A percentile compares a stretch with the other conserved stretches of the same genome.
Conservation (phyloP, 2,888 invertebrate genomes). For the Ditula angustiorana region DNA sequence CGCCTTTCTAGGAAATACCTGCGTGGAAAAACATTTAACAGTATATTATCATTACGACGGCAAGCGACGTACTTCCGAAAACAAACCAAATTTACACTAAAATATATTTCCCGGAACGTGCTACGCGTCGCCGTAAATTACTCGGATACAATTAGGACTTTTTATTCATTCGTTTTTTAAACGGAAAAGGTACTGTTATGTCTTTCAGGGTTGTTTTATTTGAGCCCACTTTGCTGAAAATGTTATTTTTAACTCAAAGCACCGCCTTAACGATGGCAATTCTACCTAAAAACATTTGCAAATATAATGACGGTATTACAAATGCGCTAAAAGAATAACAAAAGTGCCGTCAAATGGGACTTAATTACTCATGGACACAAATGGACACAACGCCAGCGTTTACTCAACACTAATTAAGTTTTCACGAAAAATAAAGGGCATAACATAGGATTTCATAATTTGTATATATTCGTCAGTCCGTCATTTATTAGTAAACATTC, state of each 20-base stretch:
- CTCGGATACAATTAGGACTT: slow-evolving; percentile 29
- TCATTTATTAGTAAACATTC: background rate
- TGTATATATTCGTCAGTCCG: background rate
- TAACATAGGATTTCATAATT: slow-evolving; percentile 11
- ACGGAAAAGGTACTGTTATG: slow-evolving; percentile 5
- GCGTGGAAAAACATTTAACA: slow-evolving; percentile 20
- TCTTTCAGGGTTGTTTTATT: slow-evolving; percentile 6
- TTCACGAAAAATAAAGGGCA: slow-evolving; percentile 16
- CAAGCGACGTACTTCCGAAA: slow-evolving; percentile 24
- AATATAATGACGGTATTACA: background rate
- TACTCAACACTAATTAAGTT: slow-evolving; percentile 16
- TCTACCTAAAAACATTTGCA: background rate
- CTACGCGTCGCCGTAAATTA: slow-evolving; percentile 26
- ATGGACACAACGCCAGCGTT: slow-evolving; percentile 7
- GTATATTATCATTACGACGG: slow-evolving; percentile 27
- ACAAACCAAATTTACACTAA: slow-evolving; percentile 24
- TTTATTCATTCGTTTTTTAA: slow-evolving; percentile 17
- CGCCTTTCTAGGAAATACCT: slow-evolving; percentile 1
- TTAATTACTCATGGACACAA: slow-evolving; percentile 26
- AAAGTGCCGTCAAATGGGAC: slow-evolving; percentile 13
- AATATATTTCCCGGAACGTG: slow-evolving; percentile 22
- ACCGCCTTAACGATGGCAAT: background rate
- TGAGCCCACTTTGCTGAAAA: background rate
- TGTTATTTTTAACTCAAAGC: background rate
- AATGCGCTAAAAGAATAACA: background rate